These are phyloP conservation scores for Varanus komodoensis DNA, from an alignment of 2,113 vertebrate species.

Conservation along the genomic window DNA sequence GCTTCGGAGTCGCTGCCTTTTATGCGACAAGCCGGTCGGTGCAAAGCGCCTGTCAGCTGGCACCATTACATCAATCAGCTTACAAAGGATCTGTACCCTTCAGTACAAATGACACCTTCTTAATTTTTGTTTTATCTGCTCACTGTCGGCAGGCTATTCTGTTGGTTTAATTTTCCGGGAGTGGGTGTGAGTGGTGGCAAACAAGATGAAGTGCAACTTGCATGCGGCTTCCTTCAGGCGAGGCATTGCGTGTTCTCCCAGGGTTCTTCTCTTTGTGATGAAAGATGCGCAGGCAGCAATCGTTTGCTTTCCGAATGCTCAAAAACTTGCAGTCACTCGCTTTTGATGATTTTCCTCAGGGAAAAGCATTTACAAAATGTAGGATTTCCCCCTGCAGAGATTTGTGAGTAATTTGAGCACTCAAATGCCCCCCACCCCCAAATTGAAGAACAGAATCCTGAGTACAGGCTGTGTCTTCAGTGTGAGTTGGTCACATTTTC, in stretches of 20 bases:
- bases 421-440: constrained; percentile 68
- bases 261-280: constrained; percentile 36
- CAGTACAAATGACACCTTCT: constrained; percentile 13
- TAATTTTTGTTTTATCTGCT: constrained; percentile 45
- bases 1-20: constrained; percentile 60
- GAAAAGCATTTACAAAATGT: constrained; percentile 72
- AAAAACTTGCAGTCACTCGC: constrained; percentile 61
- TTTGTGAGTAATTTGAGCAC: constrained; percentile 69
- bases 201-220: constrained; percentile 36
- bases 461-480: constrained; percentile 56
- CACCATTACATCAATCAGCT: constrained; percentile 62
- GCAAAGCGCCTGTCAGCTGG: constrained; percentile 61
- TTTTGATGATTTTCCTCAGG: constrained; percentile 74
- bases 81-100: constrained; percentile 54
- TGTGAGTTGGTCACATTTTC: constrained; percentile 55
- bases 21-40: constrained; percentile 55
- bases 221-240: constrained; percentile 46
- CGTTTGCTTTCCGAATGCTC: constrained; percentile 64
- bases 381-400: constrained; percentile 46
- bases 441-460: constrained; percentile 61
- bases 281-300: constrained; percentile 50
- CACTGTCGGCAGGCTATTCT: constrained; percentile 26
- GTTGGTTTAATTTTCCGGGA: constrained; percentile 20
- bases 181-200: neutral
- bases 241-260: neutral